phyloP scores from a whole-genome alignment of 2,797 vertebrate species.

The Heliangelus exortis region DNA sequence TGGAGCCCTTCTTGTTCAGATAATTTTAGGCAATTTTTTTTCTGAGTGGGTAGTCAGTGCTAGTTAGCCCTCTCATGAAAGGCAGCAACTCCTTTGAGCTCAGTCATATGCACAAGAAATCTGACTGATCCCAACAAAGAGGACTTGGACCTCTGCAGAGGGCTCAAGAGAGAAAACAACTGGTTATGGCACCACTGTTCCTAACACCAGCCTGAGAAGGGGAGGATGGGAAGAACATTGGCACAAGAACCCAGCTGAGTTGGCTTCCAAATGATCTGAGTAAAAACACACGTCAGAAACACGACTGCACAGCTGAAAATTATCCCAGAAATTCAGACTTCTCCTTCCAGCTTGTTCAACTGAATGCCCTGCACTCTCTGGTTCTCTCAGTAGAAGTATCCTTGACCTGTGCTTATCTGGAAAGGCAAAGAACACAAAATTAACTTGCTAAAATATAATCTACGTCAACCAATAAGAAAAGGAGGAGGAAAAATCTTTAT shows the following conservation, averaged over 20 bases:
- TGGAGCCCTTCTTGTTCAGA: neutral
- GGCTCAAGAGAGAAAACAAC: neutral
- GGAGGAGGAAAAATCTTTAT: neutral
- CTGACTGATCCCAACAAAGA: neutral
- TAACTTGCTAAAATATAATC: neutral
- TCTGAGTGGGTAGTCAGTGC: neutral
- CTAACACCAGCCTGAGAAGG: neutral
- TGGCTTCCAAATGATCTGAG: neutral
- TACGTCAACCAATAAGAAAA: neutral
- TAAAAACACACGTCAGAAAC: neutral
- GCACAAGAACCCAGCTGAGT: neutral
- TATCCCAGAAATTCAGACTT: neutral
- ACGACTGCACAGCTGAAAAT: neutral
- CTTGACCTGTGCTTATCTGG: neutral
- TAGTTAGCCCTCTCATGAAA: neutral
- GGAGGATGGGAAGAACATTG: neutral
- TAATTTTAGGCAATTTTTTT: neutral
- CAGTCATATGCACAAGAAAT: neutral
- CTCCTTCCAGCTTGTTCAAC: neutral
- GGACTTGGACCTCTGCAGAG: neutral
- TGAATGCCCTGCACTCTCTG: accelerated
- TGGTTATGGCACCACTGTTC: neutral
- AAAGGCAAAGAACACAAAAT: neutral
- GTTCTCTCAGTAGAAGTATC: neutral
- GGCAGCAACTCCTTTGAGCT: neutral